phyloP scores from a whole-genome alignment of 2,113 vertebrate species.

The Pan paniscus region DNA sequence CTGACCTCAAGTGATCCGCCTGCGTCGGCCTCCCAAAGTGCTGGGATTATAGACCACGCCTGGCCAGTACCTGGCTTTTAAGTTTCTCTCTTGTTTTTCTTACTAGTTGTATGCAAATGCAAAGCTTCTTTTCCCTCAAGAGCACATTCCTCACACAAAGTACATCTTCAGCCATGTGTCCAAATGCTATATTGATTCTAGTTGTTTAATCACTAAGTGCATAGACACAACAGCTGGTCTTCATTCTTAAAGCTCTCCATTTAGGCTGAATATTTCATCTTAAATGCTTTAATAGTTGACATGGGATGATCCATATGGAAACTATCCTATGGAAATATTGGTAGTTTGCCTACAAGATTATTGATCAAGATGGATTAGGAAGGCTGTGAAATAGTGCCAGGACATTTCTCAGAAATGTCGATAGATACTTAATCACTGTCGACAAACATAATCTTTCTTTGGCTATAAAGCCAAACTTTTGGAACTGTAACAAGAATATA shows the following conservation, averaged over 20 bases:
- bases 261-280: slow-evolving; percentile 52
- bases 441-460: not conserved
- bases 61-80: not conserved
- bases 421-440: not conserved
- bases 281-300: slow-evolving; percentile 18
- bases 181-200: slow-evolving; percentile 38
- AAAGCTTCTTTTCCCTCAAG: not conserved
- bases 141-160: not conserved
- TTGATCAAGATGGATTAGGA: not conserved
- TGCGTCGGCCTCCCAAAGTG: too few species aligned
- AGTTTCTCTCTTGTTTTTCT: slow-evolving; percentile 26
- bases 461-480: not conserved
- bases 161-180: slow-evolving; percentile 9
- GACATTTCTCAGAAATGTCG: slow-evolving; percentile 6
- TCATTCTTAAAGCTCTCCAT: slow-evolving; percentile 34
- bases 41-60: too few species aligned
- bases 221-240: slow-evolving; percentile 46
- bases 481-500: not conserved
- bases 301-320: slow-evolving; percentile 27
- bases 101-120: not conserved
- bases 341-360: not conserved
- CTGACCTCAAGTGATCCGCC: too few species aligned
- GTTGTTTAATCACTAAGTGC: slow-evolving; percentile 23
- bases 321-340: not conserved
- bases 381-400: not conserved